These are phyloP conservation scores for Pangasius mekongensis DNA, from an alignment of 2,797 vertebrate genomes.

Conservation along the genomic window DNA sequence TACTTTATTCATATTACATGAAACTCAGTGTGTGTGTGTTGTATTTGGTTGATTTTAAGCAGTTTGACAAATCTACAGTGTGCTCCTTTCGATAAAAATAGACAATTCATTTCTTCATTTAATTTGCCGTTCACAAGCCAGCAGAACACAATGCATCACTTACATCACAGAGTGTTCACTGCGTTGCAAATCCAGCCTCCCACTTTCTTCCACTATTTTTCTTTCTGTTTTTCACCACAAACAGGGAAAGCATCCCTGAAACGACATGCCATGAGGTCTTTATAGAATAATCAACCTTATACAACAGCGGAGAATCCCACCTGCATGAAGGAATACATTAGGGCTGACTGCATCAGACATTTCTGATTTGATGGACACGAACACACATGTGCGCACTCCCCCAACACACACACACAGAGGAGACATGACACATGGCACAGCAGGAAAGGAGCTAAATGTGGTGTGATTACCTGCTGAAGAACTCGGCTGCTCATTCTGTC, in stretches of 20 bases:
- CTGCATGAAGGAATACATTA: conserved; percentile 3
- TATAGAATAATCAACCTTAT: conserved; percentile 17
- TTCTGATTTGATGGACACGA: background rate
- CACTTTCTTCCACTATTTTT: background rate
- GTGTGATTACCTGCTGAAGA: conserved; percentile 25
- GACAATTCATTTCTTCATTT: background rate
- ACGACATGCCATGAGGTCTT: background rate
- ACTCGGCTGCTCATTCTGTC: conserved; percentile 1
- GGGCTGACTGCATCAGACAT: conserved; percentile 18
- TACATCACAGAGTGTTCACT: background rate
- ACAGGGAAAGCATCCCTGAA: background rate
- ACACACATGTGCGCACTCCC: conserved; percentile 9
- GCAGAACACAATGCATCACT: background rate
- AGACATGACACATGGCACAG: conserved; percentile 26
- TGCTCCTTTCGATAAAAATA: background rate
- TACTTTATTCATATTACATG: background rate
- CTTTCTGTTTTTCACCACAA: background rate
- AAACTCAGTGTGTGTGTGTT: background rate
- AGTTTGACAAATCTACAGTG: background rate
- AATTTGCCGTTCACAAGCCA: background rate
- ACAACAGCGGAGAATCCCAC: background rate
- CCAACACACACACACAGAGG: background rate
- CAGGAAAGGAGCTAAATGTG: conserved; percentile 36
- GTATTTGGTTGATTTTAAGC: background rate
- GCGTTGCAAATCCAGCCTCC: background rate